Evolutionary conservation across 2,888 invertebrate species (phyloP).

Genomic region (Heteromyza rotundicornis): DNA sequence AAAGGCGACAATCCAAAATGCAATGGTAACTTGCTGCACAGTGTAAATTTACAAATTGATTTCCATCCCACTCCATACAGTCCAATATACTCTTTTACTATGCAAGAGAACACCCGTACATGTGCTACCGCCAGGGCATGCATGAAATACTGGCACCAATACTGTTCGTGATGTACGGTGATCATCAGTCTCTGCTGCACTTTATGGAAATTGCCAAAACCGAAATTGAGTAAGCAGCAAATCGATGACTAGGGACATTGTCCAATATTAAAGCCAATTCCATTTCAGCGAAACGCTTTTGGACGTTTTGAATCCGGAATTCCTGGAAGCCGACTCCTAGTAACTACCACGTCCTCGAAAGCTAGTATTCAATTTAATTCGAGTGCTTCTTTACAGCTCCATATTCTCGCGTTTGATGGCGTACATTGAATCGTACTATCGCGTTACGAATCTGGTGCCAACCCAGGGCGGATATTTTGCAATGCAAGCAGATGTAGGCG

Average conservation of each 20-base stretch:
- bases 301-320: slow-evolving; percentile 71
- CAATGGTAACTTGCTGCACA: slow-evolving; percentile 67
- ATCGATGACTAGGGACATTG: neutral
- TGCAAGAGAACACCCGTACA: slow-evolving; percentile 71
- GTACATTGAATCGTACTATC: slow-evolving; percentile 70
- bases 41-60: neutral
- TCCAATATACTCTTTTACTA: slow-evolving; percentile 69
- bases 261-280: no score
- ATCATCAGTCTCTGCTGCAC: slow-evolving; percentile 73
- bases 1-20: slow-evolving; percentile 70
- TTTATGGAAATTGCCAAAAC: slow-evolving; percentile 64
- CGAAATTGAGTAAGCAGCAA: slow-evolving; percentile 54
- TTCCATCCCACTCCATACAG: slow-evolving; percentile 45
- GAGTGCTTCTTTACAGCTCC: slow-evolving; percentile 62
- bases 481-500: slow-evolving; percentile 38
- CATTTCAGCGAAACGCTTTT: slow-evolving; percentile 69
- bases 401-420: slow-evolving; percentile 71
- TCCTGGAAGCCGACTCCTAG: slow-evolving; percentile 82
- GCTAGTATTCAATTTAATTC: neutral
- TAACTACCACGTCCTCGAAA: slow-evolving; percentile 59
- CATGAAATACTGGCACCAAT: slow-evolving; percentile 85
- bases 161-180: slow-evolving; percentile 77
- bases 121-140: slow-evolving; percentile 86
- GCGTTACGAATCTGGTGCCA: slow-evolving; percentile 67
- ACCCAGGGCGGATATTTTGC: slow-evolving; percentile 65